Conservation (phyloP, 2,888 invertebrate genomes). For the Ganaspis brasiliensis region DNA sequence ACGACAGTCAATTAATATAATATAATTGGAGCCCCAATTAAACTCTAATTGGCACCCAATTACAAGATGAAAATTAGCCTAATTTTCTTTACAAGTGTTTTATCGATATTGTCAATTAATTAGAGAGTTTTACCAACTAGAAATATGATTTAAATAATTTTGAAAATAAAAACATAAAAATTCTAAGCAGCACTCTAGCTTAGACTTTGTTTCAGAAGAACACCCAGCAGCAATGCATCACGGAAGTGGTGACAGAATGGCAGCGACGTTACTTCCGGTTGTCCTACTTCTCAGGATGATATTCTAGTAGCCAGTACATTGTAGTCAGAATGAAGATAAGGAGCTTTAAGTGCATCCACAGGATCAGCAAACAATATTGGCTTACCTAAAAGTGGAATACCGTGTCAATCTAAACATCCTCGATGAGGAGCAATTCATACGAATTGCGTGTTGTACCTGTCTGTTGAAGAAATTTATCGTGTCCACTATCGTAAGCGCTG, state of each 20-base stretch:
- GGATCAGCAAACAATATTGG: constrained; percentile 34
- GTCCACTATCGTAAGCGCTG: constrained; percentile 8
- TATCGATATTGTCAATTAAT: too few relatives aligned
- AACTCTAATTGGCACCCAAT: too few relatives aligned
- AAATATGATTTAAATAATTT: too few relatives aligned
- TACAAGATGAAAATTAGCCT: too few relatives aligned
- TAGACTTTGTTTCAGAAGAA: constrained; percentile 85
- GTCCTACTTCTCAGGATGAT: constrained; percentile 70
- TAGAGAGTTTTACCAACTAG: neutral
- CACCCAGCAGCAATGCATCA: constrained; percentile 94
- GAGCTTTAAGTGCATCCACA: constrained; percentile 11
- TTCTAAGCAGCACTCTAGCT: constrained; percentile 47
- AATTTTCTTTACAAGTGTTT: too few relatives aligned
- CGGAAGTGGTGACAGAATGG: constrained; percentile 81
- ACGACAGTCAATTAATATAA: too few relatives aligned
- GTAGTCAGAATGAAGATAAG: constrained; percentile 3
- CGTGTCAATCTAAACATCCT: neutral
- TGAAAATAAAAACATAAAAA: too few relatives aligned
- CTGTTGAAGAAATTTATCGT: constrained; percentile 3
- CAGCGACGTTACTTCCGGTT: constrained; percentile 69
- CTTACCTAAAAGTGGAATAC: constrained; percentile 13
- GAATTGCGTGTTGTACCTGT: constrained; percentile 17
- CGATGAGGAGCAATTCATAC: neutral
- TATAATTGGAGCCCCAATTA: too few relatives aligned
- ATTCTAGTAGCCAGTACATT: constrained; percentile 56